These are phyloP conservation scores for Pachycephus smyrnensis DNA, from an alignment of 2,888 invertebrate species.

Conservation along the genomic window DNA sequence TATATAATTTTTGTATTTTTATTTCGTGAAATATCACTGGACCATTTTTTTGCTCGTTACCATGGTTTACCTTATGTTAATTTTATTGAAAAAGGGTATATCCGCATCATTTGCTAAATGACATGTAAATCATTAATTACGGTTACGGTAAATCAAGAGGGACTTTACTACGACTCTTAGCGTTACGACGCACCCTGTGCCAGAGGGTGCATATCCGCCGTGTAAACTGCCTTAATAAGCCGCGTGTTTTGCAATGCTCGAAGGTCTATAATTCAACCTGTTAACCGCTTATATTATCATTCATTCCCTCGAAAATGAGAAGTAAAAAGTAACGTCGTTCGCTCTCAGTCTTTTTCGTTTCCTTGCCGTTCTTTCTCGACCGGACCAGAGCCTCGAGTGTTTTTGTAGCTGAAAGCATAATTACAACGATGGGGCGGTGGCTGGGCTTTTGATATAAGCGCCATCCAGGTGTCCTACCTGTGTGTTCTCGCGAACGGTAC, in stretches of 20 bases:
- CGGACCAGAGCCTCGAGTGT: not conserved
- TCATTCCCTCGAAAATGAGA: constrained; percentile 16
- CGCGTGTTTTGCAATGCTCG: not conserved
- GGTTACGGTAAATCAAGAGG: not conserved
- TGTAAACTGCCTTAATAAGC: not conserved
- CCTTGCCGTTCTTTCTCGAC: not conserved
- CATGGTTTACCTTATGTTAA: not conserved
- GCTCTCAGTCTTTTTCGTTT: not conserved
- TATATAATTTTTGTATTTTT: too few relatives aligned
- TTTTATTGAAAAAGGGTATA: not conserved
- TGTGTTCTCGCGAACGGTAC: not conserved
- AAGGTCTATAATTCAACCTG: not conserved
- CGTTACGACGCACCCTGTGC: not conserved
- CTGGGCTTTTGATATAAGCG: constrained; percentile 6
- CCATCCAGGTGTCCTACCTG: not conserved
- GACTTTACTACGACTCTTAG: not conserved
- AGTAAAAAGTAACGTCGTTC: constrained; percentile 12
- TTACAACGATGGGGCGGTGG: not conserved
- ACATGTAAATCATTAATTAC: not conserved
- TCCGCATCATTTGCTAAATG: not conserved
- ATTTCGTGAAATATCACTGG: too few relatives aligned
- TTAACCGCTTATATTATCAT: constrained; percentile 18
- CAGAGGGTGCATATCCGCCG: not conserved
- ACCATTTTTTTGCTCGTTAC: too few relatives aligned
- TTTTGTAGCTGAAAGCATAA: constrained; percentile 2